Evolutionary conservation across 2,113 vertebrate species (phyloP).

Genomic region (Typhlomys cinereus): DNA sequence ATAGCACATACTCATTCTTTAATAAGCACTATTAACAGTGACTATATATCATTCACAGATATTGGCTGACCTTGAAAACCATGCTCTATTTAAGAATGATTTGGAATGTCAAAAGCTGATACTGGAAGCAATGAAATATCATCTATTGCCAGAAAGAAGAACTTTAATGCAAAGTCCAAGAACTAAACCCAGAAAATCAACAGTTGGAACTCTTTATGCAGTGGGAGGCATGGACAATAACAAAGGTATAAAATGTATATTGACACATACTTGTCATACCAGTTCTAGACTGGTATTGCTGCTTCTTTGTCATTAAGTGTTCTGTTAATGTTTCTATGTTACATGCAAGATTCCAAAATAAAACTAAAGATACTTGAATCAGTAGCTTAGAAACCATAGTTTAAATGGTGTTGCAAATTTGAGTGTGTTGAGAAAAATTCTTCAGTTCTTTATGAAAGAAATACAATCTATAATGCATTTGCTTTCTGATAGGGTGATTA

Average conservation of each 20-base stretch:
- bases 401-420: not conserved
- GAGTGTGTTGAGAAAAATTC: not conserved
- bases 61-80: slow-evolving; percentile 90
- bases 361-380: not conserved
- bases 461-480: not conserved
- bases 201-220: slow-evolving; percentile 88
- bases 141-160: slow-evolving; percentile 89
- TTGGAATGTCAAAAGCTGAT: slow-evolving; percentile 90
- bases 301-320: not conserved
- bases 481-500: not conserved
- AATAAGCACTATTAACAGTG: slow-evolving; percentile 52
- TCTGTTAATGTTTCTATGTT: not conserved
- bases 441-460: not conserved
- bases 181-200: slow-evolving; percentile 90
- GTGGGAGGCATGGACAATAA: slow-evolving; percentile 91
- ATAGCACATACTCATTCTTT: not conserved
- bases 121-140: slow-evolving; percentile 91
- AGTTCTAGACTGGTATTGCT: not conserved
- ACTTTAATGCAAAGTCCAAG: slow-evolving; percentile 90
- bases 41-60: slow-evolving; percentile 83
- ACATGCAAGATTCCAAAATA: not conserved
- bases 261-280: rapidly evolving
- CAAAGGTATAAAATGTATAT: slow-evolving; percentile 84
- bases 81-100: slow-evolving; percentile 89
- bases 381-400: not conserved